Evolutionary conservation across 2,888 invertebrate species (phyloP), one percentile per base, ranked within the genome.

Genomic region (Diadegma fenestrale): DNA sequence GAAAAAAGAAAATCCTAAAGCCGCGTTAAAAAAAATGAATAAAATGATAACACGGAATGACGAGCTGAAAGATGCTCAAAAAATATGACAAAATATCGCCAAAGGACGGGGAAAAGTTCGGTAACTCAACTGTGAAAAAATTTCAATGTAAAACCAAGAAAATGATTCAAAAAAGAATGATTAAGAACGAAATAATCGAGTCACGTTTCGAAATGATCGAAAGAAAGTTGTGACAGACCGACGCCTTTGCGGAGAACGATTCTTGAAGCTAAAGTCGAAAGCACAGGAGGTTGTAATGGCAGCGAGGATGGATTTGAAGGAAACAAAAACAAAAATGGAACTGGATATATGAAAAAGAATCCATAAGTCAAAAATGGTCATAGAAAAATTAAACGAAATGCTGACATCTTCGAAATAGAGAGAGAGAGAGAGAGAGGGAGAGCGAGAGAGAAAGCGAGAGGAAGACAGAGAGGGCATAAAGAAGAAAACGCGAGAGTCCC

Each of bases 401-500:
- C 58, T 58, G 58, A 26, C 58, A 58, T 58, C 26, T 58, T 14
- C 10, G 12, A 54, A 45, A 68, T 10, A 22, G 26, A 26, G 43
- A 68, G 43, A 22, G 12, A 17, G 7, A 61, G 58, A 76, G 43
- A 68, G 71, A 48, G 45, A 33, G 51, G 2, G 64, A 14, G 37
- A 22, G 48, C 22, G 41, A 66, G 33, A 43, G 63, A 64, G 30
- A 45, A 22, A 48, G 76, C 33, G 33, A 48, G 48, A 48, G 63
- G 14, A 33, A 48, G 48, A 64, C 71, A 41, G 78, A 69, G 37
- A 66, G 69, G 45, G 26, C 22, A 58, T 30, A 68, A 43, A 54
- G 68, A 77, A 77, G 66, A 78, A 68, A 54, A 19, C 61, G 54
- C 66, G 66, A 41, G 37, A 64, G 68, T 73, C 90, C 87, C 90